Conservation (phyloP, 2,113 vertebrate genomes). For the Xiphophorus hellerii region DNA sequence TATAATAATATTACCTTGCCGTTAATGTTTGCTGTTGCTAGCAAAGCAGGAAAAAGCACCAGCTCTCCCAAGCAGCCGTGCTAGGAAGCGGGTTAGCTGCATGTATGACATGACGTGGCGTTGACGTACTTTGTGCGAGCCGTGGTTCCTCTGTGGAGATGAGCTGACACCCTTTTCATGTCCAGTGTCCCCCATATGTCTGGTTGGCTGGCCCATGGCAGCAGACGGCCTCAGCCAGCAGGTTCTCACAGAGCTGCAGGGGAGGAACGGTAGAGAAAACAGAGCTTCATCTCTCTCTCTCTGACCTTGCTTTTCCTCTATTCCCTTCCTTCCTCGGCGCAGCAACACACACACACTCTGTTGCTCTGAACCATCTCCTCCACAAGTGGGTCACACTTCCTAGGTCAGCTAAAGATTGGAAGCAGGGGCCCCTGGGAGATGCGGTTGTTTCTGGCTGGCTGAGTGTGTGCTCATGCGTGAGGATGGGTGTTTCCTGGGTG, state of each 20-base stretch:
- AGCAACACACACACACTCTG: background rate
- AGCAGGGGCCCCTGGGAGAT: slow-evolving; percentile 56
- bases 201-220: slow-evolving; percentile 54
- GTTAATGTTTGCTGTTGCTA: background rate
- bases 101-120: background rate
- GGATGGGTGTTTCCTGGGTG: background rate
- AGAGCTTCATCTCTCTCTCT: slow-evolving; percentile 34
- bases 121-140: background rate
- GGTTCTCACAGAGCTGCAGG: slow-evolving; percentile 48
- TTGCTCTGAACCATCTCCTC: slow-evolving; percentile 37
- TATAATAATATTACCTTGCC: background rate
- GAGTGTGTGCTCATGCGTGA: slow-evolving; percentile 7
- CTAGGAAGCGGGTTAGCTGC: background rate
- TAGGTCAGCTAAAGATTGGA: slow-evolving; percentile 65
- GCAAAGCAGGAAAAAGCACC: background rate
- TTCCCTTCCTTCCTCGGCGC: slow-evolving; percentile 11
- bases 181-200: slow-evolving; percentile 70
- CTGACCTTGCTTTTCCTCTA: slow-evolving; percentile 38
- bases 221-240: slow-evolving; percentile 71
- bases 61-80: background rate
- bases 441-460: slow-evolving; percentile 37
- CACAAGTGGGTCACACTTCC: slow-evolving; percentile 71
- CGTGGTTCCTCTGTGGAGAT: slow-evolving; percentile 19
- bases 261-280: slow-evolving; percentile 23
- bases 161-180: slow-evolving; percentile 25